Base-by-base conservation (phyloP, 2,888 invertebrate species). In the Drosophila emarginata region DNA sequence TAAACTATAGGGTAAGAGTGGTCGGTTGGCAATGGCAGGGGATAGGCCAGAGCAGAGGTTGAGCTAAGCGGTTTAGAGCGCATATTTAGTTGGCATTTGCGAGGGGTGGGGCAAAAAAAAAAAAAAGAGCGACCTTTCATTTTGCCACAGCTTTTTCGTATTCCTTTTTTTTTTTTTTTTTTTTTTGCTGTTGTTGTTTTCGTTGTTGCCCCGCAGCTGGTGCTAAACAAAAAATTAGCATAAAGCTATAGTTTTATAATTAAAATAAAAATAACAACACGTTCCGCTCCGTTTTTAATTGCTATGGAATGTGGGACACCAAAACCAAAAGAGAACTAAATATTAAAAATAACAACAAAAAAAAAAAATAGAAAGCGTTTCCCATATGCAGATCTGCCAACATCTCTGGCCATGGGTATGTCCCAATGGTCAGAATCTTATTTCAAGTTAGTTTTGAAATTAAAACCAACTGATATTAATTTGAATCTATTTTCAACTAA, bases 221-320 rank as follows among this genome's bases (percentile, higher is more conserved):
- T 32, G 32, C 45, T 45, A 45, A 45, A 45, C 45, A 53, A 57
- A 6, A 77, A 68, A 78, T 78, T 79, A 74, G 78, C 69, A 78
- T 72, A 70, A 51, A 54, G 61, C 72, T 74, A 71, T 78, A 67
- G 80, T 69, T 80, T 72, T 77, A 66, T 72, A 80, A 78, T 80
- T 74, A 72, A 80, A 78, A 80, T 78, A 70, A 70, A 78, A 78
- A 71, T 70, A 72, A 67, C 63, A 70, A 64, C 69, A 74, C 65
- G 62, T 53, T 39, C 18, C 58, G 56, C 32, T 57, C 50, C n/a
- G 23, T 23, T 73, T 80, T 78, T 80, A 78, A 78, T 78, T 80
- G 78, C 68, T 57, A 36, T 51, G 51, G 36, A 80, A 78, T 80
- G 70, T 78, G 74, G 69, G 68, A 58, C 78, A 64, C 40, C 26